phyloP scores from a whole-genome alignment of 2,888 invertebrate genomes.

The Sipha maydis region DNA sequence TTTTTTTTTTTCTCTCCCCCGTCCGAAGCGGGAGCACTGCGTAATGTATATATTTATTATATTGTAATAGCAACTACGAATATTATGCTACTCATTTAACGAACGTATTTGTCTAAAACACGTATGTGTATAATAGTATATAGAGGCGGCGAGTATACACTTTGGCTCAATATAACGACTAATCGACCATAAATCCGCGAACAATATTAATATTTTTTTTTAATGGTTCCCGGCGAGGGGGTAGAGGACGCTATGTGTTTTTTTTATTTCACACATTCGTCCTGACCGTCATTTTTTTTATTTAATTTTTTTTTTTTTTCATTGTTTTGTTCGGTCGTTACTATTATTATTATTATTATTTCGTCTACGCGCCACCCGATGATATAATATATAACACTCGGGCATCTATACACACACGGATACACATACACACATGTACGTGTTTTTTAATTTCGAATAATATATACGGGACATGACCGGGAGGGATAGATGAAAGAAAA shows the following conservation, averaged over 20 bases:
- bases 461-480: slow-evolving; percentile 19
- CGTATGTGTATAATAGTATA: too few species aligned
- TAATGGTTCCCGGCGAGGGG: slow-evolving; percentile 32
- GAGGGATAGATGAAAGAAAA: slow-evolving; percentile 16
- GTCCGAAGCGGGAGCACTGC: background rate
- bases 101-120: slow-evolving; percentile 51
- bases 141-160: too few species aligned
- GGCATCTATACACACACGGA: background rate
- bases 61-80: background rate
- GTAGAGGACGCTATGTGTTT: slow-evolving; percentile 25
- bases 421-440: background rate
- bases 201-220: slow-evolving; percentile 52
- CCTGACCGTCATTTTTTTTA: slow-evolving; percentile 34
- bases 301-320: slow-evolving; percentile 23
- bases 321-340: slow-evolving; percentile 5
- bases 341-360: background rate
- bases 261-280: slow-evolving; percentile 31
- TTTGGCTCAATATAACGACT: slow-evolving; percentile 31
- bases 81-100: slow-evolving; percentile 24
- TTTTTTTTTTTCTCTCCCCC: background rate
- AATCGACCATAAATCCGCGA: slow-evolving; percentile 61
- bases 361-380: slow-evolving; percentile 26
- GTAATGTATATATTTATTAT: background rate
- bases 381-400: background rate
- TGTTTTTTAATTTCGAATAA: too few species aligned